Conservation (phyloP, 2,888 invertebrate genomes). For the Drosophila atripex region DNA sequence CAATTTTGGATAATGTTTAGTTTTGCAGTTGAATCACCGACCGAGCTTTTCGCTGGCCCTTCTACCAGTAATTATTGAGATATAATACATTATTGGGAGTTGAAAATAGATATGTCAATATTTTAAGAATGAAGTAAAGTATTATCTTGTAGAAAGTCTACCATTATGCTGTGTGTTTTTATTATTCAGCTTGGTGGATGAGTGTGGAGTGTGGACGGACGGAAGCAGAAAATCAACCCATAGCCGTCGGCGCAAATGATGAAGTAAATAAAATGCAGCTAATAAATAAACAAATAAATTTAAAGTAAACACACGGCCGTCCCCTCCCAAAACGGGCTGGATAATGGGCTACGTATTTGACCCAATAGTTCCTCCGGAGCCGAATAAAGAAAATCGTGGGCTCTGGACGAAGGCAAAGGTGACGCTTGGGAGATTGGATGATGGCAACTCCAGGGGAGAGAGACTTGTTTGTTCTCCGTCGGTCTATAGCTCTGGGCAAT, state of each 20-base stretch:
- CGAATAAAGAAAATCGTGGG: conserved; percentile 12
- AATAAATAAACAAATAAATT: conserved; percentile 80
- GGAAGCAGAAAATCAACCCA: conserved; percentile 35
- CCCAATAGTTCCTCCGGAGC: conserved; percentile 16
- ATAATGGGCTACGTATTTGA: conserved; percentile 33
- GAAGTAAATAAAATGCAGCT: conserved; percentile 75
- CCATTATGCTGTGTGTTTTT: too few species aligned
- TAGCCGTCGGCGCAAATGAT: conserved; percentile 52
- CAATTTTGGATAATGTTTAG: conserved; percentile 34
- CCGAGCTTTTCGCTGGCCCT: not conserved
- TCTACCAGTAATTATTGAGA: not conserved
- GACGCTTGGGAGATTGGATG: conserved; percentile 3
- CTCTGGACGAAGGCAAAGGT: conserved; percentile 1
- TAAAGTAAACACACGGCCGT: conserved; percentile 63
- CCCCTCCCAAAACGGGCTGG: conserved; percentile 10
- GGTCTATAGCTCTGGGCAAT: conserved; percentile 58
- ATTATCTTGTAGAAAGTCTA: too few species aligned
- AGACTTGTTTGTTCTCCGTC: conserved; percentile 48
- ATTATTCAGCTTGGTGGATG: conserved; percentile 4
- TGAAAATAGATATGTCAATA: too few species aligned
- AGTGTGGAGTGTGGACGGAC: not conserved
- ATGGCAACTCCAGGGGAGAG: not conserved
- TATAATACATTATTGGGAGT: not conserved
- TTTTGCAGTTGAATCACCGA: conserved; percentile 9
- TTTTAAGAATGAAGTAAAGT: too few species aligned